Conservation (phyloP, 2,888 invertebrate genomes). For the Automeris io region DNA sequence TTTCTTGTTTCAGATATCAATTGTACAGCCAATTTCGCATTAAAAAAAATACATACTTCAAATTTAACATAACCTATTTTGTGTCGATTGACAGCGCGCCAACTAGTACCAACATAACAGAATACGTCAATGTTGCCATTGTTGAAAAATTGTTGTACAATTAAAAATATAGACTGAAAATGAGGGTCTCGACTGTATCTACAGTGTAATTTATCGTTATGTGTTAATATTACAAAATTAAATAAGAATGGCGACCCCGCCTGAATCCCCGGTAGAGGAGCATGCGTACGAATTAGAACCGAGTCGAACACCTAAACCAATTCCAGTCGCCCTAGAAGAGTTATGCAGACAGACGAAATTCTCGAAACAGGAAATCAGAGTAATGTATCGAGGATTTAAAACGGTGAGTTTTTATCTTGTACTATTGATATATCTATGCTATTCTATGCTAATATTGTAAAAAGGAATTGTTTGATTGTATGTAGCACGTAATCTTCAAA, state of each 20-base stretch:
- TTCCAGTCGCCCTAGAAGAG: slow-evolving; percentile 92
- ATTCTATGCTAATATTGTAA: too few relatives aligned
- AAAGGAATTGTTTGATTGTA: slow-evolving; percentile 5
- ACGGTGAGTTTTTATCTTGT: slow-evolving; percentile 90
- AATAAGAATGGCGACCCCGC: slow-evolving; percentile 86
- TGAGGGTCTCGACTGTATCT: background rate
- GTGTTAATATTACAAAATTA: slow-evolving; percentile 6
- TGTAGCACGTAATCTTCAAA: too few relatives aligned
- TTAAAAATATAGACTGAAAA: background rate
- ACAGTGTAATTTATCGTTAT: slow-evolving; percentile 7
- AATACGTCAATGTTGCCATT: slow-evolving; percentile 16
- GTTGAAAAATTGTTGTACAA: slow-evolving; percentile 2
- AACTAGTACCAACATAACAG: slow-evolving; percentile 10
- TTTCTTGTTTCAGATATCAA: background rate
- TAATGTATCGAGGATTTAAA: slow-evolving; percentile 98
- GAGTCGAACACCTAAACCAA: slow-evolving; percentile 85
- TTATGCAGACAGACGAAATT: slow-evolving; percentile 96
- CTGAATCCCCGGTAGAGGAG: slow-evolving; percentile 91
- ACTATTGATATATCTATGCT: too few relatives aligned
- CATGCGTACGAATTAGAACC: slow-evolving; percentile 91
- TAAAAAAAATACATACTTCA: too few relatives aligned
- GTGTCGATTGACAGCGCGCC: slow-evolving; percentile 11
- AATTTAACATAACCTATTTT: background rate
- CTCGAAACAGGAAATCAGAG: slow-evolving; percentile 95
- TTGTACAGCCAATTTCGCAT: background rate